These are phyloP conservation scores for Chamaetylas fuelleborni DNA, from an alignment of 2,113 vertebrate species.

Conservation along the genomic window DNA sequence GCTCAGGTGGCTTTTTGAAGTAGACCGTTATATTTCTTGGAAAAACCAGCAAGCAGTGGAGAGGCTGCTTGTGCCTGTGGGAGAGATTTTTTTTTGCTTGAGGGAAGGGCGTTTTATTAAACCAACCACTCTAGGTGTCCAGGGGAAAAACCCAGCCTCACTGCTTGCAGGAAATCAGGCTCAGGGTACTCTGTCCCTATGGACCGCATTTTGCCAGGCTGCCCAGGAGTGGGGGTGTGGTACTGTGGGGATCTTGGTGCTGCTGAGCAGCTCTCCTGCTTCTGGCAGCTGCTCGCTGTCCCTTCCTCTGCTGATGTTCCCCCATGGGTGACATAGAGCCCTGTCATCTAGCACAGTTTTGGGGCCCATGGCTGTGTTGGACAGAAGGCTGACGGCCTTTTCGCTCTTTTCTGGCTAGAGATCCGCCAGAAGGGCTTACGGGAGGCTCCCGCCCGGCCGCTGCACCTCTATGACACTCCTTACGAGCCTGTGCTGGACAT, in stretches of 20 bases:
- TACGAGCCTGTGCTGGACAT: constrained; percentile 83
- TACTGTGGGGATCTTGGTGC: background rate
- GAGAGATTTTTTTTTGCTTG: background rate
- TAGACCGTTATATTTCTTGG: background rate
- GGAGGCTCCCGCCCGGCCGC: constrained; percentile 63
- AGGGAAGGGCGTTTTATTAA: background rate
- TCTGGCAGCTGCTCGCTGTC: background rate
- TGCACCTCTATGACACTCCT: constrained; percentile 91
- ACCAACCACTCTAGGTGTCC: background rate
- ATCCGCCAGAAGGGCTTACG: constrained; percentile 76
- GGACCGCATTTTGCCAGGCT: background rate
- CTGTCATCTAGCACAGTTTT: background rate
- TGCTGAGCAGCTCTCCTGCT: background rate
- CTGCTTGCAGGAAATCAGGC: background rate
- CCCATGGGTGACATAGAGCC: accelerated
- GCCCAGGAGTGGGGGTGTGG: background rate
- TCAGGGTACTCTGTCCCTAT: background rate
- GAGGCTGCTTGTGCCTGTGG: background rate
- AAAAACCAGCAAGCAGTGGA: background rate
- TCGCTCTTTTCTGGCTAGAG: constrained; percentile 48
- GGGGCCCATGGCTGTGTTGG: background rate
- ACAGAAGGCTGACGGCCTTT: background rate
- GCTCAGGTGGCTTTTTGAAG: background rate
- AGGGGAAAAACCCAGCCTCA: background rate
- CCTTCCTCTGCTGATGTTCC: background rate